These are phyloP conservation scores for Tribolium freemani DNA, from an alignment of 2,888 invertebrate species.

Conservation along the genomic window DNA sequence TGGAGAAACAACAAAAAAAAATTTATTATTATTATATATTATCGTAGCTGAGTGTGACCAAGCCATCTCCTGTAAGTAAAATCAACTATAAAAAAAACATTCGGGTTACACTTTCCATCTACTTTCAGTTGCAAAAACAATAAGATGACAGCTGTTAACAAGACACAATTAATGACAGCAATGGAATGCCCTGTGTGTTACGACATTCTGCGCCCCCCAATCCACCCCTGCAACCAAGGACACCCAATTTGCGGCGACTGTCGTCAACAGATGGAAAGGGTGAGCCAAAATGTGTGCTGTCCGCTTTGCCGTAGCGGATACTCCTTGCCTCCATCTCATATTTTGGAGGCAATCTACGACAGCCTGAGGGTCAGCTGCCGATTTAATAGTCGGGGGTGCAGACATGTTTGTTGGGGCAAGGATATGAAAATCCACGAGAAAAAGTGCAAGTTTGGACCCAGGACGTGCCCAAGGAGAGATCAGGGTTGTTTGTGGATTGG, in stretches of 20 bases:
- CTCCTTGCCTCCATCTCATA: neutral
- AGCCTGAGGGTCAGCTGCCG: neutral
- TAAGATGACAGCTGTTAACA: neutral
- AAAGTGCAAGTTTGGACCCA: neutral
- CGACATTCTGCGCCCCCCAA: neutral
- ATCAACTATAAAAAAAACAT: too few relatives aligned
- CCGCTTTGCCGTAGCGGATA: neutral
- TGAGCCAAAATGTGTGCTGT: neutral
- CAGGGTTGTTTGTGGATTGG: neutral
- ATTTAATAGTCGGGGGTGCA: neutral
- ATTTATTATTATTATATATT: too few relatives aligned
- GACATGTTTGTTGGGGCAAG: neutral
- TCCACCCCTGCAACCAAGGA: neutral
- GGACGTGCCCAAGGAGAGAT: neutral
- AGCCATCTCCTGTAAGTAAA: too few relatives aligned
- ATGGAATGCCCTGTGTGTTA: neutral
- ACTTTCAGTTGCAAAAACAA: too few relatives aligned
- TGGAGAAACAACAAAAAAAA: too few relatives aligned
- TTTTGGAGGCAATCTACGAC: neutral
- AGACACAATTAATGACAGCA: neutral
- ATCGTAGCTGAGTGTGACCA: too few relatives aligned
- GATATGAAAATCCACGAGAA: neutral
- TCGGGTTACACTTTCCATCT: too few relatives aligned
- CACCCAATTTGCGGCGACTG: neutral
- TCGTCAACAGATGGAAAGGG: neutral